A percentile compares a stretch with the other conserved stretches of the same genome.
Conservation (phyloP, 2,888 invertebrate genomes). For the Mimas tiliae region DNA sequence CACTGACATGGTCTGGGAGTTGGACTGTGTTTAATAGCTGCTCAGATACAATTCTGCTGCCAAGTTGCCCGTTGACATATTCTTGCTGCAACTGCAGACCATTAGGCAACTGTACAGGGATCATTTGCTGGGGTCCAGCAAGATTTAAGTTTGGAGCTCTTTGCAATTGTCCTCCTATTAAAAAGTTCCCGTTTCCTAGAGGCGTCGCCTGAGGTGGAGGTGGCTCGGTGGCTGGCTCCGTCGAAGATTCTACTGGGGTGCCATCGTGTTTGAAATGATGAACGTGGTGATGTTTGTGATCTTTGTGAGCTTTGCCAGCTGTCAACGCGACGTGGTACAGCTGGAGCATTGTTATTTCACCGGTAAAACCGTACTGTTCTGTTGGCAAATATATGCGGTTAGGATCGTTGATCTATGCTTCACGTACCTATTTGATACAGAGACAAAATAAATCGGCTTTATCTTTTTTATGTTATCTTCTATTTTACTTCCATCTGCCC, state of each 20-base stretch:
- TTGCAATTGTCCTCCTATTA: conserved; percentile 87
- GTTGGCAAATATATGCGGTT: conserved; percentile 37
- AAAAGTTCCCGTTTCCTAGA: conserved; percentile 81
- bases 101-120: conserved; percentile 75
- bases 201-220: conserved; percentile 76
- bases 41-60: conserved; percentile 83
- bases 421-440: too few species aligned
- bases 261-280: conserved; percentile 92
- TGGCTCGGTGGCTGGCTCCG: conserved; percentile 83
- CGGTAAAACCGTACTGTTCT: conserved; percentile 87
- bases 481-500: too few species aligned
- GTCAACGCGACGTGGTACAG: conserved; percentile 92
- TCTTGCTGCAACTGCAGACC: conserved; percentile 83
- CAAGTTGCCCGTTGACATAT: conserved; percentile 87
- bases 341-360: conserved; percentile 92
- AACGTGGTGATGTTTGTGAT: conserved; percentile 94
- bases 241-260: conserved; percentile 83
- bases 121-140: conserved; percentile 74
- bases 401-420: neutral
- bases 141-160: conserved; percentile 82
- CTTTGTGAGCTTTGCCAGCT: conserved; percentile 93
- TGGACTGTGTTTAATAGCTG: conserved; percentile 78
- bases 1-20: conserved; percentile 46
- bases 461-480: too few species aligned
- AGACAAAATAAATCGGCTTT: too few species aligned